Evolutionary conservation across 2,888 invertebrate genomes (phyloP), one percentile per base, ranked within the genome.

Genomic region (Melinopterus prodromus): DNA sequence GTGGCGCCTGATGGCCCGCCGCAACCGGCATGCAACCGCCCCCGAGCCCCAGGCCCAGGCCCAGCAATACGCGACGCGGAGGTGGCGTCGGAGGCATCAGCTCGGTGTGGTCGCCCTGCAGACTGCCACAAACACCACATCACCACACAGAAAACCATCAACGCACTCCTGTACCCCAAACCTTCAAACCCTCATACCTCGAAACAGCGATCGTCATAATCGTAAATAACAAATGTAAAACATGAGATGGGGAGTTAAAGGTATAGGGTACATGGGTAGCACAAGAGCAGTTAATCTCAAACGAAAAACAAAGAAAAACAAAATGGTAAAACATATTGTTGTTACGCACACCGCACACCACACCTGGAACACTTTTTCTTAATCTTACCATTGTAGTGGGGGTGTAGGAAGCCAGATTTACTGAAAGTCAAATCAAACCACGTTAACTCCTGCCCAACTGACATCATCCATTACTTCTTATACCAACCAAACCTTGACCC

Each of bases 61-160:
- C 74, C 84, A 88, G 87, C 83, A 87, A 88, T 82, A 86, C 87
- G 86, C 91, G 90, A 86, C 92, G 90, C 85, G 92, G 91, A 84
- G 92, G 92, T 84, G 91, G 92, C 85, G 92, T 92, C 83, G 92
- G 91, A 85, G 92, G 92, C 88, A 92, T 92, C 90, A 93, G 90
- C 90, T 93, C 93, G 88, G 91, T 90, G 90, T 90, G 90, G 90
- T 91, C 90, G 85, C 91, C 91, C 90, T 91, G 91, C 90, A 91
- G 90, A 91, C 92, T 92, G 90, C 88, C 85, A 85, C 84, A 88
- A 86, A 87, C 86, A 87, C 85, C 87, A 87, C 86, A 84, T 86
- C 86, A 86, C 85, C 84, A 87, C 83, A 80, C 74, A 37, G 37
- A 74, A 37, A 37, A 74, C 26, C 74, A 74, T 79, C 77, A 76